A percentile compares a stretch with the other conserved stretches of the same genome.
These are phyloP conservation scores for Phrynosoma blainvillii DNA, from an alignment of 2,113 vertebrate species.

Conservation along the genomic window DNA sequence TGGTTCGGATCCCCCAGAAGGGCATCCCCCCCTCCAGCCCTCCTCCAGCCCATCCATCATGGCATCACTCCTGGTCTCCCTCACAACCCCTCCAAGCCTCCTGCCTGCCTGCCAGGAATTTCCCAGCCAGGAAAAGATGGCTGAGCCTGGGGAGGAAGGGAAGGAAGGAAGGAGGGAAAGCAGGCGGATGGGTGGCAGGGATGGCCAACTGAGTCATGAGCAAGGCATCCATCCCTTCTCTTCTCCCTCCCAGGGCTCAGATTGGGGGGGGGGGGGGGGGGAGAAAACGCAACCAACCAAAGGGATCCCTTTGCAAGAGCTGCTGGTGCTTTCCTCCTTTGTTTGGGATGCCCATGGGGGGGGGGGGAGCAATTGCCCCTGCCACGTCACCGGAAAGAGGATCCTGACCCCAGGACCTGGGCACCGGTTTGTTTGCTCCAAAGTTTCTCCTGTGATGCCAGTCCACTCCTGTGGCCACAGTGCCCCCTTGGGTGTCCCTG, in stretches of 20 bases:
- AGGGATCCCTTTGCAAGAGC: neutral
- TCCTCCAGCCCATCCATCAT: conserved; percentile 16
- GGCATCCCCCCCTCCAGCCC: accelerated
- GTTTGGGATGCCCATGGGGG: no score
- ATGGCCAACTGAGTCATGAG: neutral
- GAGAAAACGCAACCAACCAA: neutral
- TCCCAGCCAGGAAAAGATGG: accelerated
- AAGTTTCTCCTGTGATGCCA: no score
- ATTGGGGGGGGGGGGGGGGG: no score
- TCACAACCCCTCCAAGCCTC: no score
- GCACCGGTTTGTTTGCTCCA: no score
- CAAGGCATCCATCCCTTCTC: neutral
- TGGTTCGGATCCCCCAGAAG: neutral
- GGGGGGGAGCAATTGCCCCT: no score
- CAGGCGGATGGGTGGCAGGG: neutral
- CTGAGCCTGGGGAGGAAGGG: neutral
- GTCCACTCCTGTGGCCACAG: no score
- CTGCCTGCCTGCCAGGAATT: neutral
- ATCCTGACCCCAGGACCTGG: no score
- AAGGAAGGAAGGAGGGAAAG: neutral
- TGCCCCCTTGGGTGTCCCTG: no score
- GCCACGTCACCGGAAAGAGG: no score
- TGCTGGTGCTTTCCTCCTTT: no score
- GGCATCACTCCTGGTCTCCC: accelerated
- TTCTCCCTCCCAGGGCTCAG: neutral